phyloP scores from a whole-genome alignment of 2,113 vertebrate species.

The Candoia aspera region DNA sequence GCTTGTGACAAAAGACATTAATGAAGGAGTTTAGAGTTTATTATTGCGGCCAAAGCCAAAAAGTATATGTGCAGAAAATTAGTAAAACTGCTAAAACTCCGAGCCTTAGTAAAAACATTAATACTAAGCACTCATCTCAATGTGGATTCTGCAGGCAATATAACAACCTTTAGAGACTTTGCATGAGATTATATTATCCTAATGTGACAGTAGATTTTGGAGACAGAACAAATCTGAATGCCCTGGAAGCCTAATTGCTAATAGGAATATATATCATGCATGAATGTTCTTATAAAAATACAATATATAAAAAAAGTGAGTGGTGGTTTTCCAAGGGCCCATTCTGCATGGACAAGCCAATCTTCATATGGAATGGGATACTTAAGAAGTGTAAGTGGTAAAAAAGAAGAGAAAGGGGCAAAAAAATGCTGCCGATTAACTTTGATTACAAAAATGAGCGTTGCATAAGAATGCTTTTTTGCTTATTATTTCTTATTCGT shows the following conservation, averaged over 20 bases:
- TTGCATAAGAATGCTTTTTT: too few relatives aligned
- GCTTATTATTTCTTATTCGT: background rate
- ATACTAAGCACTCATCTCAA: background rate
- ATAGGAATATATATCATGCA: background rate
- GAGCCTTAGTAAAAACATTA: background rate
- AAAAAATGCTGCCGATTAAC: background rate
- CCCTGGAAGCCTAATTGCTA: background rate
- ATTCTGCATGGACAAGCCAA: background rate
- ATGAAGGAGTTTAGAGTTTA: too few relatives aligned
- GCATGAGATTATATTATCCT: background rate
- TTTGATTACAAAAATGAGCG: background rate
- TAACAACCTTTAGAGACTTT: background rate
- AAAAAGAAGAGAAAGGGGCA: background rate
- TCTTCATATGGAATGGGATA: background rate
- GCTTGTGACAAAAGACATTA: background rate
- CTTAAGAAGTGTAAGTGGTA: background rate
- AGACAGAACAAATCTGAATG: background rate
- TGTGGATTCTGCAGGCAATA: background rate
- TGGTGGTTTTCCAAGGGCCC: background rate
- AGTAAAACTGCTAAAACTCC: background rate
- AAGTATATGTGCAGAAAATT: too few relatives aligned
- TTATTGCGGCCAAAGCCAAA: too few relatives aligned
- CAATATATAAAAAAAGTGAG: background rate
- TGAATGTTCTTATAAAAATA: background rate
- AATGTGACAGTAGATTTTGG: background rate